Base-by-base conservation (phyloP, 2,113 vertebrate genomes). In the Dolichotis patagonum region DNA sequence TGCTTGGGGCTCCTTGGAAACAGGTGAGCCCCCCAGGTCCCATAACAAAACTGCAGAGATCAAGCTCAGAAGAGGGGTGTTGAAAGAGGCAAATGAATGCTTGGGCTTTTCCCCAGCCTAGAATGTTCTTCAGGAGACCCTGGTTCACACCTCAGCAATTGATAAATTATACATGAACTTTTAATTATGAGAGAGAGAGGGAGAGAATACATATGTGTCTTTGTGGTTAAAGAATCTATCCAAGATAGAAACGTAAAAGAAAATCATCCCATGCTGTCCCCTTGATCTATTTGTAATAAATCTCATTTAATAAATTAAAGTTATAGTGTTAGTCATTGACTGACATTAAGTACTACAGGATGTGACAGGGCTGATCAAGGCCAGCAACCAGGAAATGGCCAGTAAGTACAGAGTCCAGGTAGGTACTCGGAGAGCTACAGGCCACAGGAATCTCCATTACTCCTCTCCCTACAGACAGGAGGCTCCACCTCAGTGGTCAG, bases 221-320 rank as follows among this genome's bases (percentile, higher is more conserved):
- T 60, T 54, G n/a, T 92, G 35, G 4, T 35, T 54, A n/a, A 85
- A 73, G 60, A 73, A 60, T 52, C 28, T n/a, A 10, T 58, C 12
- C 16, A 63, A 35, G 46, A 78, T 32, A 93, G 71, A 94, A 96
- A 71, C 58, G 35, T 92, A 38, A 67, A 67, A 67, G 58, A 41
- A 67, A 71, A 41, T 35, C 38, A 63, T 52, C 43, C 22, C 0
- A 0, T 69, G 35, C 38, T 85, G 65, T 41, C 52, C 35, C 81
- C 28, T 88, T 69, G 84, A n/a, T 93, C 63, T 82, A 22, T 84
- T 46, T 88, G 5, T 88, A 81, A 43, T 97, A 90, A 87, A 85
- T 91, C 71, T 73, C 78, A 83, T 52, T 77, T 78, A 86, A n/a
- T 83, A 58, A 71, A 85, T 86, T 71, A 11, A 20, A 46, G 41